These are phyloP conservation scores for Chelidonichthys spinosus DNA, from an alignment of 2,797 vertebrate species.

Conservation along the genomic window DNA sequence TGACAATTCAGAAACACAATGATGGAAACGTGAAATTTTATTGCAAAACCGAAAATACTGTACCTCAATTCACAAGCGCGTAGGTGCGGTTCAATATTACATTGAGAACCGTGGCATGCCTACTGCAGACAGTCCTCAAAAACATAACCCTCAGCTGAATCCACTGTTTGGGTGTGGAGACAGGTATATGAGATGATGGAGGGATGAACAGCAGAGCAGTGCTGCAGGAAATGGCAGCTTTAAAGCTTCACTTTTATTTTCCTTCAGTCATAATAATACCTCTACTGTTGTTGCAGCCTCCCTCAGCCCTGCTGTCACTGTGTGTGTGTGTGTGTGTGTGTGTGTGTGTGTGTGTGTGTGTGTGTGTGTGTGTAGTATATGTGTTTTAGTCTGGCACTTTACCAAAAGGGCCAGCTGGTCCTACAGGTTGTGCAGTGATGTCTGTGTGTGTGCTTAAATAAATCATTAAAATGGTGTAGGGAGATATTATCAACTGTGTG, in stretches of 20 bases:
- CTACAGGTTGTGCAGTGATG: conserved; percentile 17
- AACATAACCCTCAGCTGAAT: neutral
- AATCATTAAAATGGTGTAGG: conserved; percentile 1
- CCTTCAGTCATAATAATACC: conserved; percentile 8
- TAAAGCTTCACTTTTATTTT: neutral
- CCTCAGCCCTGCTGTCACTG: conserved; percentile 10
- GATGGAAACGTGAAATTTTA: too few species aligned
- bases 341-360: neutral
- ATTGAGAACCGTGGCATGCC: too few species aligned
- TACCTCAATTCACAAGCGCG: too few species aligned
- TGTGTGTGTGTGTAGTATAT: conserved; percentile 3
- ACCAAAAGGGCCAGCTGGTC: conserved; percentile 51
- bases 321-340: neutral
- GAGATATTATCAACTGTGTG: conserved; percentile 3
- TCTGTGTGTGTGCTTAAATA: conserved; percentile 11
- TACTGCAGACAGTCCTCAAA: neutral
- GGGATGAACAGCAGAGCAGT: conserved; percentile 3
- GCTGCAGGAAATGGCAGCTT: conserved; percentile 15
- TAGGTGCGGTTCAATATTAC: too few species aligned
- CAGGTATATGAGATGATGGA: neutral
- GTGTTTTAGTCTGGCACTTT: conserved; percentile 18
- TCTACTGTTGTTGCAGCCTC: conserved; percentile 21
- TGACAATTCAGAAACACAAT: too few species aligned
- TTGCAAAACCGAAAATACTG: too few species aligned
- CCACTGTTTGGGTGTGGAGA: conserved; percentile 13